Base-by-base conservation (phyloP, 2,888 invertebrate species). In the Pyrgus malvae region DNA sequence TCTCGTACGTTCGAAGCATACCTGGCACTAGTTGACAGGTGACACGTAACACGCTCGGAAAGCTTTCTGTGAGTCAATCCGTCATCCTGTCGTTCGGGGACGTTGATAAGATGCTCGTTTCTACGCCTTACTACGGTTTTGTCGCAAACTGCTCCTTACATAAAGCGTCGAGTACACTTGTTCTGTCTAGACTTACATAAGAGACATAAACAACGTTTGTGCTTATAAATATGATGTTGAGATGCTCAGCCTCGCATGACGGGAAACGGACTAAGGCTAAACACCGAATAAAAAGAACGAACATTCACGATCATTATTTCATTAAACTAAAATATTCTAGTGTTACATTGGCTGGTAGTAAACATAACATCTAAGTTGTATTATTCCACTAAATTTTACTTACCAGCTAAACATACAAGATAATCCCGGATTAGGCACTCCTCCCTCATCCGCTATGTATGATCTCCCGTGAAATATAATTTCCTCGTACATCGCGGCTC, bases 51-150 rank as follows among this genome's bases (percentile, higher is more conserved):
- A 56, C 33, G 48, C 50, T 49, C 57, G 58, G 51, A 66, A 56
- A 59, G 63, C 59, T 61, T 70, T 68, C 66, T 57, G 62, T 57
- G 68, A 69, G 72, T 69, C 66, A 67, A 72, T 71, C 71, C 69
- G 69, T 73, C 71, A 68, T 66, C 60, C 66, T 69, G 69, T 59
- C 72, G 66, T 50, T 61, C 58, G 54, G 49, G 59, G 63, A 64
- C 57, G 49, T 63, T 58, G 56, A 63, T 59, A 51, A 55, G 57
- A 59, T 54, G 31, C 48, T 48, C 35, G 35, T 55, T 48, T 40
- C 14, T 6, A 40, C 29, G 37, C 33, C 27, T 42, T 46, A 46
- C 3, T 17, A 31, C 31, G n/a, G n/a, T 27, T 40, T 41, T 16
- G 31, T 33, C 23, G 9, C n/a, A 14, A 42, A 23, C 41, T 11